Evolutionary conservation across 2,888 invertebrate genomes (phyloP), one percentile per base, ranked within the genome.

Genomic region (Polyommatus iphigenia): DNA sequence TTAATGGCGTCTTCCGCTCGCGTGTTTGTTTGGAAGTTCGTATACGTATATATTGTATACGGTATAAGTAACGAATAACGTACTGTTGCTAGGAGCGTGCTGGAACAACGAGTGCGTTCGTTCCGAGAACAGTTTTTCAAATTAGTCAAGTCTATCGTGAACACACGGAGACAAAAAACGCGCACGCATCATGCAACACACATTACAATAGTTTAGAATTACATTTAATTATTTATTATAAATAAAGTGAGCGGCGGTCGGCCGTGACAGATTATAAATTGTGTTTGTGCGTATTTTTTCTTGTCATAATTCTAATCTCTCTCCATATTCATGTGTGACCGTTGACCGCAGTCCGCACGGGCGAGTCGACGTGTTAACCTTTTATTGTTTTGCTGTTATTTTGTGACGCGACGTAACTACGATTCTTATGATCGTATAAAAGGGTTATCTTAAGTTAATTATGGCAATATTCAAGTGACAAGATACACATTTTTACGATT

Each of bases 1-100:
- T 59, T 73, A 78, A 73, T 72, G 72, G 59, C 73, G 36, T 59
- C 72, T 72, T 78, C 50, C 41, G 57, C 8, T 77, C 32, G n/a
- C 20, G 50, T 78, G 73, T 78, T 78, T 79, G 73, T 78, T 77
- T 36, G 54, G 59, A 78, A 41, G 36, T 36, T 77, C 57, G 29
- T 32, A 67, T 62, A 62, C 46, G 3, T 41, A 3, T 41, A 36
- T 36, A 36, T 36, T 36, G 36, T 41, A 46, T 18, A 13, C 13
- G 50, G 13, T 10, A 15, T 15, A 1, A 54, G 54, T 54, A 18
- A 54, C 54, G 54, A 67, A 18, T 62, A 4, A 67, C 13, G 24
- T 62, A 8, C 59, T 20, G 62, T 62, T 24, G 62, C 62, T 24
- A 62, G 62, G 62, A 62, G 62, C 62, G 62, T 62, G 62, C 62